Percentiles rank a stretch among this genome's conserved stretches.
Conservation (phyloP, 2,113 vertebrate genomes). For the Ailurus styani region DNA sequence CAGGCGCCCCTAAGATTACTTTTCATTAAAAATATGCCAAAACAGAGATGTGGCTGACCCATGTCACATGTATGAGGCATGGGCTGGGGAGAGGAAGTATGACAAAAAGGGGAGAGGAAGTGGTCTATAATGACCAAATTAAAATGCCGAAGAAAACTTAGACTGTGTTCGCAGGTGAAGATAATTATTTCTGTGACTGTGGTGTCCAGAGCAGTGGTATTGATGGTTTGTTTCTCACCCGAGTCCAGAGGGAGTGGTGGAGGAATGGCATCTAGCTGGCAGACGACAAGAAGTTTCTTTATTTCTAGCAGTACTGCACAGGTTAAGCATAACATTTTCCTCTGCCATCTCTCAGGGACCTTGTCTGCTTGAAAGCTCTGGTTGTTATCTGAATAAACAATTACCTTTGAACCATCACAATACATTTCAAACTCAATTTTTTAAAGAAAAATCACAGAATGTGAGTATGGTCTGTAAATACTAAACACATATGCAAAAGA, state of each 20-base stretch:
- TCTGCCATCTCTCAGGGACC: neutral
- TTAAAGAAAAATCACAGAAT: neutral
- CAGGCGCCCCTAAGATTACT: neutral
- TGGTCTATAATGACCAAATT: neutral
- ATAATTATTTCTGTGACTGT: neutral
- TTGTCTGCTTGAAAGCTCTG: neutral
- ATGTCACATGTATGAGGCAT: neutral
- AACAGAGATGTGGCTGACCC: neutral
- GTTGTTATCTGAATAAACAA: constrained; percentile 5
- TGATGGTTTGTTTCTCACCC: neutral
- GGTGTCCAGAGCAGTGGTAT: neutral
- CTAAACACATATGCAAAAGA: neutral
- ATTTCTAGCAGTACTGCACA: neutral
- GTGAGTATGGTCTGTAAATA: neutral
- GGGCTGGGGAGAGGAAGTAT: neutral
- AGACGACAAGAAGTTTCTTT: constrained; percentile 38
- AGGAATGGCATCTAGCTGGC: constrained; percentile 4
- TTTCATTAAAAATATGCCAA: neutral
- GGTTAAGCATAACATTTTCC: neutral
- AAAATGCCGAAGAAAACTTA: neutral
- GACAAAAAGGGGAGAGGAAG: neutral
- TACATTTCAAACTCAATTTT: neutral
- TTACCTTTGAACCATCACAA: constrained; percentile 32
- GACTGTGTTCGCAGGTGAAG: neutral
- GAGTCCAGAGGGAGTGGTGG: neutral